These are phyloP conservation scores for Dryoscopus gambensis DNA, from an alignment of 2,113 vertebrate genomes.

Conservation along the genomic window DNA sequence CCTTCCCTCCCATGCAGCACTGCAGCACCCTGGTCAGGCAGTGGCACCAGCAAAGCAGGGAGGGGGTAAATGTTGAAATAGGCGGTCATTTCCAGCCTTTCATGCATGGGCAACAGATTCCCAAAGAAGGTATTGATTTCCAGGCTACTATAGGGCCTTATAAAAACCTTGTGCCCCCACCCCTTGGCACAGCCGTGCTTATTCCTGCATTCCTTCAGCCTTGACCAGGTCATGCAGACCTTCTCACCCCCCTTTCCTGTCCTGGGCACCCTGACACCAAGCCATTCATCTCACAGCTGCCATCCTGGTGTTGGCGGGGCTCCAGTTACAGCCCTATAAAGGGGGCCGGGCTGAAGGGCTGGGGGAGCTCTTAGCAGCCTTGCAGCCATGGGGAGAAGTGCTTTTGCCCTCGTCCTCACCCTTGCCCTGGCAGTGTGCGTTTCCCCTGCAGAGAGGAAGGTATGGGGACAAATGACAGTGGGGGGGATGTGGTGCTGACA, in stretches of 20 bases:
- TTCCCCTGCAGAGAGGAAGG: not conserved
- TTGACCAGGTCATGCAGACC: slow-evolving; percentile 1
- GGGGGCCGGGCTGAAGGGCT: fast-evolving
- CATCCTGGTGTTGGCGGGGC: not conserved
- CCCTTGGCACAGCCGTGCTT: not conserved
- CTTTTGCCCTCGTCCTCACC: not conserved
- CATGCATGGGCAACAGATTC: not conserved
- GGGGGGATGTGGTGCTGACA: not conserved
- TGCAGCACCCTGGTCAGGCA: not conserved
- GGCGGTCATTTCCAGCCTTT: not conserved
- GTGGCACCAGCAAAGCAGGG: not conserved
- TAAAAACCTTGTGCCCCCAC: fast-evolving
- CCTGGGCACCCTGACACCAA: not conserved
- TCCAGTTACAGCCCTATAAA: slow-evolving; percentile 36
- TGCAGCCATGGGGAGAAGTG: not conserved
- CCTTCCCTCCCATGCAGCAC: fast-evolving
- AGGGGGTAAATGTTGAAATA: not conserved
- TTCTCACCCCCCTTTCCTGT: not conserved
- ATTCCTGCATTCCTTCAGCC: not conserved
- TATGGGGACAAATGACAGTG: not conserved
- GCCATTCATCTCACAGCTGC: not conserved
- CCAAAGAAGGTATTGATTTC: not conserved
- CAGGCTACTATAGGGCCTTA: not conserved
- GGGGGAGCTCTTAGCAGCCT: not conserved
- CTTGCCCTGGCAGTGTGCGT: not conserved